Base-by-base conservation (phyloP, 92 coral and sea anemone genomes). In the Zoanthus solanderi region DNA sequence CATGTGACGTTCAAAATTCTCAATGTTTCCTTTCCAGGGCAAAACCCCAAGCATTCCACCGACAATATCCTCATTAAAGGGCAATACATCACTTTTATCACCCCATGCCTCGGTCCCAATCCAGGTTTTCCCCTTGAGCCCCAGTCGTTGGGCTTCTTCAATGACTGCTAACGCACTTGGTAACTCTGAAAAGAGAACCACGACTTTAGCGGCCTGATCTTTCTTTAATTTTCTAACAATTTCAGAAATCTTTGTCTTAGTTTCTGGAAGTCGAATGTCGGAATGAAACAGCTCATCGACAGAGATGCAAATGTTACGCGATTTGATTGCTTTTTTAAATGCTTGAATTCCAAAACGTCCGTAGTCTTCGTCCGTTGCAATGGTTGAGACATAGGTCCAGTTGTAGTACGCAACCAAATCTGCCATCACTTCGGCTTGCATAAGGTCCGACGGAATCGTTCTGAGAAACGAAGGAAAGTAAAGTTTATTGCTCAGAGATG, bases 51-150 rank as follows among this genome's bases (percentile, higher is more conserved):
- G 83, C 94, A 94, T 88, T 3, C 98, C 99, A 65, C 98, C 96
- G 4, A 97, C 93, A 1, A 90, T 89, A 1, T 96, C 90, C 17
- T 88, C 87, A 16, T 83, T 89, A 68, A 93, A 83, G 66, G 94
- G 88, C 16, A 93, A 89, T 30, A 94, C 83, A 12, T 88, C 84
- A 0, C 83, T 83, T 48, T 88, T 95, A 71, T 92, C 98, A 9
- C 99, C 99, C 99, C 99, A 97, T 0, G 98, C 94, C 69, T 97
- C 99, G 15, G 99, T 84, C 6, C 96, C 99, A 48, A 97, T 97
- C 98, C 98, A 97, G 3, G 89, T 97, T 91, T 97, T 97, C 30
- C 94, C 97, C 0, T 61, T 76, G 60, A 97, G 84, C 17, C 95
- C 96, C 72, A 95, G 95, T n/a, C 87, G 76, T 76, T 95, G 91